Percentiles rank a stretch among this genome's conserved stretches.
Conservation (phyloP, 2,797 vertebrate species). For the Darevskia mixta region DNA sequence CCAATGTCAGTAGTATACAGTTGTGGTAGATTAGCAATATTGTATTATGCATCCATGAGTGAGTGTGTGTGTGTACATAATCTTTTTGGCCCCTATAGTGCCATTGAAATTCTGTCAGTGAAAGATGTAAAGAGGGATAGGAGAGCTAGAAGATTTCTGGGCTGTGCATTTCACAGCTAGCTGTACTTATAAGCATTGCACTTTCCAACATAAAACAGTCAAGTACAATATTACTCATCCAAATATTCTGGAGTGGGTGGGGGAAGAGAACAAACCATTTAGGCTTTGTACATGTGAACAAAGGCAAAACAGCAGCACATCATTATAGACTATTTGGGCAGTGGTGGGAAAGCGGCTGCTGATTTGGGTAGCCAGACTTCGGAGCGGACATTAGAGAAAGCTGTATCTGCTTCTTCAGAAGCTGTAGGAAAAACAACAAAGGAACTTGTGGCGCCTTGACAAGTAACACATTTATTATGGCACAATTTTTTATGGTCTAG, state of each 20-base stretch:
- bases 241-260: not conserved
- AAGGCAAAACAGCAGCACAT: not conserved
- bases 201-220: not conserved
- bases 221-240: not conserved
- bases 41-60: not conserved
- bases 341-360: not conserved
- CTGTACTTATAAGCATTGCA: slow-evolving; percentile 1
- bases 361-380: not conserved
- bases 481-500: not conserved
- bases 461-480: not conserved
- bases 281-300: not conserved
- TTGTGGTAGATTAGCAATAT: slow-evolving; percentile 3
- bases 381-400: not conserved
- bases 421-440: not conserved
- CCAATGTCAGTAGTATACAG: not conserved
- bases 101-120: slow-evolving; percentile 7
- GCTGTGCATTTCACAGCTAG: not conserved
- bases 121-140: not conserved
- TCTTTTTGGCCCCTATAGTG: slow-evolving; percentile 1
- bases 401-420: not conserved
- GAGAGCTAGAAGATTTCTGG: slow-evolving; percentile 3
- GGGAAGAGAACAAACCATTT: not conserved
- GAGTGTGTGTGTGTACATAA: not conserved
- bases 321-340: not conserved
- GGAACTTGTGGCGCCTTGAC: not conserved